A percentile compares a stretch with the other conserved stretches of the same genome.
phyloP scores from a whole-genome alignment of 2,888 invertebrate genomes.

The Sarcophaga rosellei region DNA sequence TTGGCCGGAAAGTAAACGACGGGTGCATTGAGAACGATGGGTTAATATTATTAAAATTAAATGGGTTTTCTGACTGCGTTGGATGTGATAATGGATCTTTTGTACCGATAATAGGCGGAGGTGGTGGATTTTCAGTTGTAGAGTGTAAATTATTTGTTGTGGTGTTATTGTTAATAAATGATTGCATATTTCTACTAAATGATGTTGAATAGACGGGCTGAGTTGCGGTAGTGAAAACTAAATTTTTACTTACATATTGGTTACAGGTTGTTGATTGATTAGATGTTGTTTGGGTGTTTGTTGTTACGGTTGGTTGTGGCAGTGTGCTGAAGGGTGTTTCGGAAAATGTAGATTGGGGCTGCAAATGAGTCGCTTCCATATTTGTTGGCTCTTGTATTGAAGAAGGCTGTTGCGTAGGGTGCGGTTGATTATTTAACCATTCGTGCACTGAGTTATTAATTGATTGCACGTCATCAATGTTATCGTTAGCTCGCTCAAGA shows the following conservation, averaged over 20 bases:
- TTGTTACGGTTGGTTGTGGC: background rate
- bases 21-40: no score
- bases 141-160: no score
- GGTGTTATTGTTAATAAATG: no score
- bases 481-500: constrained; percentile 28
- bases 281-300: background rate
- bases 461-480: background rate
- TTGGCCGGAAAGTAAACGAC: no score
- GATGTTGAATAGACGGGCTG: no score
- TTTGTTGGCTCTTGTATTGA: background rate
- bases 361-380: background rate
- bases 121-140: no score
- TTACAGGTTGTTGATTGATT: no score
- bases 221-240: no score
- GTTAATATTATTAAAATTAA: background rate
- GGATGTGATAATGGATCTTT: background rate
- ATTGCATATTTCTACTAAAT: no score
- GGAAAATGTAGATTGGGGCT: background rate
- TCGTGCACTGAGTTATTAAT: constrained; percentile 1
- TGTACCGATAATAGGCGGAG: background rate
- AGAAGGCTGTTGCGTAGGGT: background rate
- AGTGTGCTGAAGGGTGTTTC: background rate
- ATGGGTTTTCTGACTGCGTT: no score
- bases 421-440: constrained; percentile 29
- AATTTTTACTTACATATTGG: no score